A percentile compares a stretch with the other conserved stretches of the same genome.
These are phyloP conservation scores for Silurus asotus DNA, from an alignment of 2,113 vertebrate genomes.

Conservation along the genomic window DNA sequence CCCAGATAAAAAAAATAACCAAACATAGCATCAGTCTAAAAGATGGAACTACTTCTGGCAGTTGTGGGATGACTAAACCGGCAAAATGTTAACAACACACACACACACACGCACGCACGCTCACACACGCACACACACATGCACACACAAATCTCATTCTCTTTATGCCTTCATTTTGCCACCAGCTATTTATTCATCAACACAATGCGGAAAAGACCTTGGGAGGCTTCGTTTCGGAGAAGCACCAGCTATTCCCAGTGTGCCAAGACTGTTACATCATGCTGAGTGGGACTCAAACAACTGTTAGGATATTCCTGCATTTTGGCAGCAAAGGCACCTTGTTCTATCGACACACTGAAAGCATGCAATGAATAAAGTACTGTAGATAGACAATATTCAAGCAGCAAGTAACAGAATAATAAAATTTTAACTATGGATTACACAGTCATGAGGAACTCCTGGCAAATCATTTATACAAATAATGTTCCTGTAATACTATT, in stretches of 20 bases:
- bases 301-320: background rate
- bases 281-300: background rate
- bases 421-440: background rate
- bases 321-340: background rate
- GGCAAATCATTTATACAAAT: background rate
- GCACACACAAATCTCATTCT: slow-evolving; percentile 11
- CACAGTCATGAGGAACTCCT: background rate
- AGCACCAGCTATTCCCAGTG: slow-evolving; percentile 17
- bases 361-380: background rate
- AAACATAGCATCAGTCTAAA: slow-evolving; percentile 16
- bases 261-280: slow-evolving; percentile 17
- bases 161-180: slow-evolving; percentile 1
- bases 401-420: background rate
- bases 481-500: background rate
- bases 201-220: background rate
- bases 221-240: slow-evolving; percentile 16
- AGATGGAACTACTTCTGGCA: slow-evolving; percentile 6
- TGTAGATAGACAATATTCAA: background rate
- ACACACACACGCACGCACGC: background rate
- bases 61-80: slow-evolving; percentile 23
- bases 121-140: background rate
- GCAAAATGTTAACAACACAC: slow-evolving; percentile 19
- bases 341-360: background rate
- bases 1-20: background rate
- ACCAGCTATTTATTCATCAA: slow-evolving; percentile 7